Evolutionary conservation across 1,140 invertebrate species (phyloP).

Genomic region (Belonocnema kinseyi): DNA sequence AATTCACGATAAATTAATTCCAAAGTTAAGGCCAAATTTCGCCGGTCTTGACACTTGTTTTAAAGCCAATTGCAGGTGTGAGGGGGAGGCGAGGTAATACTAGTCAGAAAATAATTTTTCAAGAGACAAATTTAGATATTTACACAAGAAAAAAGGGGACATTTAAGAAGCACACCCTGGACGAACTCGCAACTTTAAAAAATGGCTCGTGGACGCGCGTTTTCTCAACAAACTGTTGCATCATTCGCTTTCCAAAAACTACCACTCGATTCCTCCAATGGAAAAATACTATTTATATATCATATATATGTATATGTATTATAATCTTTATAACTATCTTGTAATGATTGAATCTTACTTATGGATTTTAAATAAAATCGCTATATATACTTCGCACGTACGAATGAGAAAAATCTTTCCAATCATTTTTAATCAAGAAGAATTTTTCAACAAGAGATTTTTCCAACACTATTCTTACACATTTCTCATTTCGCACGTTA

Average conservation of each 20-base stretch:
- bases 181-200: not conserved
- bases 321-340: slow-evolving; percentile 7
- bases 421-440: not conserved
- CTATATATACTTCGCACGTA: slow-evolving; percentile 13
- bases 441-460: not conserved
- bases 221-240: not conserved
- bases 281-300: slow-evolving; percentile 29
- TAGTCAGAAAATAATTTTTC: not conserved
- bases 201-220: not conserved
- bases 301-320: slow-evolving; percentile 1
- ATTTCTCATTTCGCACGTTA: not conserved
- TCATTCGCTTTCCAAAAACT: too few relatives aligned
- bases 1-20: not conserved
- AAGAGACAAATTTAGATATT: slow-evolving; percentile 28
- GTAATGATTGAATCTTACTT: slow-evolving; percentile 4
- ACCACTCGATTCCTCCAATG: slow-evolving; percentile 10
- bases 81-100: slow-evolving; percentile 7
- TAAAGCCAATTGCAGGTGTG: not conserved
- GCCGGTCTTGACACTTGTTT: slow-evolving; percentile 12
- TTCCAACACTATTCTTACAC: not conserved
- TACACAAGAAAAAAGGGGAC: not conserved
- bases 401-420: not conserved
- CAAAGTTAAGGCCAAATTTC: slow-evolving; percentile 26
- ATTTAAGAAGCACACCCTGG: slow-evolving; percentile 4
- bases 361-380: not conserved